Evolutionary conservation across 2,888 invertebrate species (phyloP), one percentile per base, ranked within the genome.

Genomic region (Dioctria linearis): DNA sequence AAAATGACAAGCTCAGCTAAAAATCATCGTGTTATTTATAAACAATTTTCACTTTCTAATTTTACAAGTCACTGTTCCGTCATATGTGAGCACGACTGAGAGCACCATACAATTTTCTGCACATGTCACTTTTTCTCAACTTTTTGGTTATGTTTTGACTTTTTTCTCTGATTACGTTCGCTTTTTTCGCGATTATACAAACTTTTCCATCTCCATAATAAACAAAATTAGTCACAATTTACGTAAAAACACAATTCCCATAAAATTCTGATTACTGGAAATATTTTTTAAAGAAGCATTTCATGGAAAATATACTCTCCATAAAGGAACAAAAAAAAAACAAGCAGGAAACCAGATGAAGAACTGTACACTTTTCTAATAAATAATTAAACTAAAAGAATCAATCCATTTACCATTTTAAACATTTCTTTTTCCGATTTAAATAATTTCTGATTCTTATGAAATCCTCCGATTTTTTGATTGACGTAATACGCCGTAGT

Each of bases 91-190:
- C 9, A 57, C 13, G 71, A 81, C 42, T 49, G 81, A 69, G 81
- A 81, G 51, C 46, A 54, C 13, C 54, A 66, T 76, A 81, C 40
- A 37, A 6, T 40, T 59, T 61, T 79, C 81, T 81, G 81, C 81
- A 81, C 69, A 81, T 76, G 81, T 76, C 67, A 81, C 76, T 80
- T 81, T 69, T 76, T 61, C 39, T 79, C 59, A 49, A 80, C 61
- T 81, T 81, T 81, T 81, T 81, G 81, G 81, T 81, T 81, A 81
- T 81, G 81, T 81, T 81, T 81, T 81, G 79, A 80, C 69, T 78
- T 79, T 81, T 81, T 75, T 75, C 80, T 80, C 51, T 57, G 66
- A 76, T 76, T 73, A 42, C 73, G 73, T 25, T 57, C 42, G 73
- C 57, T 6, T 73, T 73, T 67, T 51, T 5, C 59, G 11, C 61